These are phyloP conservation scores for Archegozetes longisetosus DNA, from an alignment of 1,140 invertebrate genomes.

Conservation along the genomic window DNA sequence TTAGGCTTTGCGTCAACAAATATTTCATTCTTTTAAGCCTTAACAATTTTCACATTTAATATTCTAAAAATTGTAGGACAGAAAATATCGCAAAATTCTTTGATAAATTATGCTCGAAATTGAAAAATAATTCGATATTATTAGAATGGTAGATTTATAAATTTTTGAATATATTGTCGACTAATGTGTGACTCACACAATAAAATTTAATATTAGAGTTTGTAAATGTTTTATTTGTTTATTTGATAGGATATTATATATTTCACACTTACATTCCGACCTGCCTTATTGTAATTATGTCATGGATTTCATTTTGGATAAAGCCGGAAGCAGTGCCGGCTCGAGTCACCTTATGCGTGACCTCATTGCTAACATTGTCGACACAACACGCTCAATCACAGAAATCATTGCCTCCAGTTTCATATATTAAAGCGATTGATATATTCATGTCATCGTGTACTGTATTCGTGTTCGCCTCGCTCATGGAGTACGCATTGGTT, in stretches of 20 bases:
- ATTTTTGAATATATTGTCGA: no score
- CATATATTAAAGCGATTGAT: constrained; percentile 50
- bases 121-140: no score
- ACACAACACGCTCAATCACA: constrained; percentile 38
- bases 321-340: constrained; percentile 28
- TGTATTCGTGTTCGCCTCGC: constrained; percentile 69
- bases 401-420: constrained; percentile 71
- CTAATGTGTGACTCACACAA: constrained; percentile 62
- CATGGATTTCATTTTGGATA: constrained; percentile 31
- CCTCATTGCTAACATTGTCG: constrained; percentile 56
- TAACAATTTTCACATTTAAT: no score
- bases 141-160: no score
- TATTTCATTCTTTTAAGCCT: no score
- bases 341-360: constrained; percentile 28
- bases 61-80: no score
- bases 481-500: constrained; percentile 84
- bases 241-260: constrained; percentile 30
- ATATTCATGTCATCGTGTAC: constrained; percentile 23
- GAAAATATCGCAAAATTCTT: no score
- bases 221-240: neutral
- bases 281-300: constrained; percentile 30
- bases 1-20: no score
- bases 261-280: constrained; percentile 30
- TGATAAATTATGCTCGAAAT: no score
- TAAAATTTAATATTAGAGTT: constrained; percentile 38